phyloP scores from a whole-genome alignment of 2,113 vertebrate genomes.

The Lepidothrix coronata region DNA sequence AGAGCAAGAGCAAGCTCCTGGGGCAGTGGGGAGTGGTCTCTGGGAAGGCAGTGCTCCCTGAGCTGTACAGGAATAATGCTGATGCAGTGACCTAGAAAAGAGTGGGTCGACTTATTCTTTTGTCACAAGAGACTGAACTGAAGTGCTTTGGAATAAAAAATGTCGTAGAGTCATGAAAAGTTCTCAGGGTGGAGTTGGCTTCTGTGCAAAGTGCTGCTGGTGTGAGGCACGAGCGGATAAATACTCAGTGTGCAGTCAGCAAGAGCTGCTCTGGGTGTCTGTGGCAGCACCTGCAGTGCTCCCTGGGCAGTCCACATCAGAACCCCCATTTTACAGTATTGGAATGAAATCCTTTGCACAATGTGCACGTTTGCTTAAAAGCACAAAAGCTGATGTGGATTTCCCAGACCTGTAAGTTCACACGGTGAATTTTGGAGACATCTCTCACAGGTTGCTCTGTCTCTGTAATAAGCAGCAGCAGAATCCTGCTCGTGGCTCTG shows the following conservation, averaged over 20 bases:
- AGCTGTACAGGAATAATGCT: not conserved
- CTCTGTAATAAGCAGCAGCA: not conserved
- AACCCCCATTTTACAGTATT: not conserved
- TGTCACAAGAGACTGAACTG: not conserved
- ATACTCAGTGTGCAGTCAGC: not conserved
- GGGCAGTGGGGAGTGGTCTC: not conserved
- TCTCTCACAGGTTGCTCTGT: not conserved
- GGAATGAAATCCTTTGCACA: fast-evolving
- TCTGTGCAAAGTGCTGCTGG: not conserved
- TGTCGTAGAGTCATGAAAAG: not conserved
- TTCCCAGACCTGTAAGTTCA: not conserved
- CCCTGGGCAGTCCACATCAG: not conserved
- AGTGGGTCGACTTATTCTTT: not conserved
- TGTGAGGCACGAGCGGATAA: not conserved
- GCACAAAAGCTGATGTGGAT: not conserved
- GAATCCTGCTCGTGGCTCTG: not conserved
- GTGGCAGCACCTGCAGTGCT: not conserved
- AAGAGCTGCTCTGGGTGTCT: not conserved
- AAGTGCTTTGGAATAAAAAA: conserved; percentile 13
- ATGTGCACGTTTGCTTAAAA: not conserved
- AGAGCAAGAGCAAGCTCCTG: not conserved
- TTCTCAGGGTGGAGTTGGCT: not conserved
- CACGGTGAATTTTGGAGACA: not conserved
- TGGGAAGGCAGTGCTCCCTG: not conserved
- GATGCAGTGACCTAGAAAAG: not conserved